Conservation (phyloP, 2,113 vertebrate genomes). For the Neopipo cinnamomea region DNA sequence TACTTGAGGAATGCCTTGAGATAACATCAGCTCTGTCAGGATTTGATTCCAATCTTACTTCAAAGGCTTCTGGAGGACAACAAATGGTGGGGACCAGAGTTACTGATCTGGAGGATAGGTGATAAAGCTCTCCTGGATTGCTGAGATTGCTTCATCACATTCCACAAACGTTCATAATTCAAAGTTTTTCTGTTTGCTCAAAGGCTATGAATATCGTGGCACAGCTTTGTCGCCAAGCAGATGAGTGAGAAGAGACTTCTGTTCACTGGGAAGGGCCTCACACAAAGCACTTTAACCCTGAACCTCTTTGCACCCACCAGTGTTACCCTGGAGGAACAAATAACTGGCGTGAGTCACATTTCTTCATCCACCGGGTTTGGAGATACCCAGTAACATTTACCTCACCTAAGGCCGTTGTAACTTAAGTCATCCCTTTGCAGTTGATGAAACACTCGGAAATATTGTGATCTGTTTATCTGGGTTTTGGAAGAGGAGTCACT, state of each 20-base stretch:
- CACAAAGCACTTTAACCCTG: background rate
- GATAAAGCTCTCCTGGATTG: background rate
- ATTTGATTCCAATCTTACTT: conserved; percentile 1
- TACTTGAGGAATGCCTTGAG: background rate
- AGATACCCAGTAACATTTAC: background rate
- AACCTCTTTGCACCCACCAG: background rate
- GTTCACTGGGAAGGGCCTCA: background rate
- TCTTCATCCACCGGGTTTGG: background rate
- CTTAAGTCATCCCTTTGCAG: background rate
- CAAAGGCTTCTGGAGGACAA: background rate
- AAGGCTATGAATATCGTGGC: background rate
- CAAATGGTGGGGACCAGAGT: background rate
- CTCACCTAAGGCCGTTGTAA: background rate
- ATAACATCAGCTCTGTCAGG: background rate
- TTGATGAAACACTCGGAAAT: conserved; percentile 31
- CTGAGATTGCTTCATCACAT: background rate
- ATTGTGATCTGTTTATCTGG: conserved; percentile 47
- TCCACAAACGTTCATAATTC: background rate
- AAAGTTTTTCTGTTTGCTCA: background rate
- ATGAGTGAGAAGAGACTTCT: background rate
- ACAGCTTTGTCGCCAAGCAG: background rate
- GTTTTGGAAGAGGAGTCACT: background rate
- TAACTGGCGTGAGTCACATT: background rate
- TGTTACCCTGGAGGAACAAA: background rate
- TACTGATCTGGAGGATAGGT: background rate